phyloP scores from a whole-genome alignment of 2,113 vertebrate species.

The Arvicanthis niloticus region DNA sequence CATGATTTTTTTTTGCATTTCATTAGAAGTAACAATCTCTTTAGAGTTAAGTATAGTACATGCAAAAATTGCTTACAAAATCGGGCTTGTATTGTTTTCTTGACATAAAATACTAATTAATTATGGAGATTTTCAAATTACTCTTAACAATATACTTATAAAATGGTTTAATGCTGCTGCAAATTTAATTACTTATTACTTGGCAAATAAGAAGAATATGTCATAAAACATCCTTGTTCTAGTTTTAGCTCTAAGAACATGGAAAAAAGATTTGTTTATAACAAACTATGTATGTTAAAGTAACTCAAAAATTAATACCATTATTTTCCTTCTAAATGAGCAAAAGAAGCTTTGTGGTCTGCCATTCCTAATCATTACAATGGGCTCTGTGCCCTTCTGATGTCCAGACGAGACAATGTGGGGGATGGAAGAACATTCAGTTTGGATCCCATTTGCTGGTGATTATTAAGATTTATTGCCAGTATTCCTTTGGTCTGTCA shows the following conservation, averaged over 20 bases:
- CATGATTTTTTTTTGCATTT: slow-evolving; percentile 78
- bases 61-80: slow-evolving; percentile 65
- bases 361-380: background rate
- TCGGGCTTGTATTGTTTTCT: slow-evolving; percentile 39
- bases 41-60: slow-evolving; percentile 54
- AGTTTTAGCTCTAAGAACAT: background rate
- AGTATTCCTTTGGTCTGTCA: background rate
- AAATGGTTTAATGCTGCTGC: slow-evolving; percentile 10
- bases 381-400: background rate
- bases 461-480: background rate
- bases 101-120: slow-evolving; percentile 6
- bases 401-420: background rate
- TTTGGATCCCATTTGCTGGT: background rate
- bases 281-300: background rate
- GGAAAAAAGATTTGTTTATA: slow-evolving; percentile 46
- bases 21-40: slow-evolving; percentile 77
- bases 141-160: background rate
- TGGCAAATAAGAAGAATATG: background rate
- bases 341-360: background rate
- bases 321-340: background rate
- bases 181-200: slow-evolving; percentile 5
- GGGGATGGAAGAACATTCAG: background rate
- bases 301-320: background rate
- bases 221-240: background rate
- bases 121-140: background rate